Conservation (phyloP, 2,113 vertebrate genomes). For the Poeciliopsis turrubarensis region DNA sequence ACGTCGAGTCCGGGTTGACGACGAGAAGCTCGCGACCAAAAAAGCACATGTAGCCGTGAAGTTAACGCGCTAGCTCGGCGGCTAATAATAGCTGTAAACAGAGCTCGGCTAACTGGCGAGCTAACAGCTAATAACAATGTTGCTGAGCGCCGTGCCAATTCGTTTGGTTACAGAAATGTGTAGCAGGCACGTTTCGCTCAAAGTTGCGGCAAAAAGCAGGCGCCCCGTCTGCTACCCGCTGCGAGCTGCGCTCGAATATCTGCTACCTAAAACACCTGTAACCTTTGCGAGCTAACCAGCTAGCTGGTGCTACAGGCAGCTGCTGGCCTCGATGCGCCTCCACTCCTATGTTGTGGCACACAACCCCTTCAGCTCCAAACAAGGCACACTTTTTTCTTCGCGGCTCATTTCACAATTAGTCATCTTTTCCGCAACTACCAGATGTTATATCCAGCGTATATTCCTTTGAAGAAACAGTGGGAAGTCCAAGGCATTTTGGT, state of each 20-base stretch:
- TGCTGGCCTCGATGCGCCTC: constrained; percentile 74
- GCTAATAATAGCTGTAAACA: constrained; percentile 71
- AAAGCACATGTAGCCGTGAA: constrained; percentile 69
- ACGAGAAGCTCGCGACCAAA: constrained; percentile 23
- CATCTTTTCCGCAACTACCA: constrained; percentile 64
- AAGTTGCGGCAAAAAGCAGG: constrained; percentile 19
- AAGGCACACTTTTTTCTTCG: constrained; percentile 74
- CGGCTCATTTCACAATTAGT: constrained; percentile 47
- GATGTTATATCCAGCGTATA: constrained; percentile 41
- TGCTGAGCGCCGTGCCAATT: constrained; percentile 55
- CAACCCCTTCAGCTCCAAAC: constrained; percentile 71
- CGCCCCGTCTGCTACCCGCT: constrained; percentile 22
- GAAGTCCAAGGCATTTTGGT: constrained; percentile 47
- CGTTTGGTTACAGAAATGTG: constrained; percentile 14
- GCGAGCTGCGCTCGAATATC: constrained; percentile 42
- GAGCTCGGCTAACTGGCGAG: constrained; percentile 53
- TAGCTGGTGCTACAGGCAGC: constrained; percentile 70
- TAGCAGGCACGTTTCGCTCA: constrained; percentile 46
- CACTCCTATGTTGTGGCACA: constrained; percentile 69
- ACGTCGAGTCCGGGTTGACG: constrained; percentile 4
- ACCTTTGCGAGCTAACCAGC: constrained; percentile 59
- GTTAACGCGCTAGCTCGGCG: constrained; percentile 68
- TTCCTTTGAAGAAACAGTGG: constrained; percentile 19
- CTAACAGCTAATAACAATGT: constrained; percentile 72
- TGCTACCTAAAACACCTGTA: constrained; percentile 66